Evolutionary conservation across 64 coral and sea anemone species (phyloP).

Genomic region (Montipora cactus): DNA sequence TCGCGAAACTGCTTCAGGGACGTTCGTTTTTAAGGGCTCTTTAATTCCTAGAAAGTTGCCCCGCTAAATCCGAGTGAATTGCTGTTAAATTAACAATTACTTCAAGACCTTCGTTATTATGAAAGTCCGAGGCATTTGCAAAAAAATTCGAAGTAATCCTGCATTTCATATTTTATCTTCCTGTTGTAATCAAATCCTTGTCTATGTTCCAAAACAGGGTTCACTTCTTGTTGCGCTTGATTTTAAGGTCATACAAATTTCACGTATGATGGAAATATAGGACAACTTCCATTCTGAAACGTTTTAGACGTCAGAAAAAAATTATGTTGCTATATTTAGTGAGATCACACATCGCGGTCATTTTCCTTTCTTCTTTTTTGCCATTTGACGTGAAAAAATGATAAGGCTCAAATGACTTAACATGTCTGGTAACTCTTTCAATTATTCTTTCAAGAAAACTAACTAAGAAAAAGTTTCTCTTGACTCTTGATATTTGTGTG

Average conservation of each 20-base stretch:
- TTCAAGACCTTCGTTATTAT: neutral
- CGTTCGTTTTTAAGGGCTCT: neutral
- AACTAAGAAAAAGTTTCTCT: too few species aligned
- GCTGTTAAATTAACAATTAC: neutral
- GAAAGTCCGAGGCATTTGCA: neutral
- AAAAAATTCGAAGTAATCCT: neutral
- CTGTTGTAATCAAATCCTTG: too few species aligned
- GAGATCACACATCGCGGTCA: neutral
- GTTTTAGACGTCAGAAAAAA: too few species aligned
- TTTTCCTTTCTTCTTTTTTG: too few species aligned
- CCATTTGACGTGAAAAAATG: too few species aligned
- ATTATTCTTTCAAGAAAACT: too few species aligned
- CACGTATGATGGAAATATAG: neutral
- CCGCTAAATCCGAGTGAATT: neutral
- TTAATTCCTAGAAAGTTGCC: neutral
- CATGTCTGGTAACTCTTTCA: neutral
- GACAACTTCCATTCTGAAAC: too few species aligned
- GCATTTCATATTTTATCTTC: too few species aligned
- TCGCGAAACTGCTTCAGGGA: too few species aligned
- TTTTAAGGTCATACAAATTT: neutral
- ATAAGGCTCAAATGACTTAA: neutral
- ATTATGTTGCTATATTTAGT: too few species aligned
- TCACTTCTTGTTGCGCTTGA: neutral
- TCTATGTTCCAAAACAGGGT: too few species aligned
- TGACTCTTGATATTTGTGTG: too few species aligned